Base-by-base conservation (phyloP, 1,140 invertebrate genomes). In the Chrysoperla carnea region DNA sequence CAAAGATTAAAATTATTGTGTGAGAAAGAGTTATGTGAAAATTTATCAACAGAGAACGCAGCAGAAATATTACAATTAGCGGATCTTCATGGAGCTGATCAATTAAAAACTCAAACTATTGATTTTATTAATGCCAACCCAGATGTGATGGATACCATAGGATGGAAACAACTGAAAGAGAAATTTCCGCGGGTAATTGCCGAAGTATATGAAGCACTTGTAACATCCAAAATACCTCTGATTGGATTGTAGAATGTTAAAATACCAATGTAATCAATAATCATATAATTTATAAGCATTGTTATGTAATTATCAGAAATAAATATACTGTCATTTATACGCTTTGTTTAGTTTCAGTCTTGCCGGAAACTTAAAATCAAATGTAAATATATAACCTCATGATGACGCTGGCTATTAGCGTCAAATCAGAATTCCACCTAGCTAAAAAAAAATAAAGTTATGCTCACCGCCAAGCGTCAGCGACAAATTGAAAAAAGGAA, bases 1-100 rank as follows among this genome's bases (percentile, higher is more conserved):
- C 93, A 97, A 59, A 78, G 93, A 70, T 74, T 97, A 62, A 97
- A 99, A 76, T 91, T 97, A 47, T 96, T 98, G 90, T 99, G 95
- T 67, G 95, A 99, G 65, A 93, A 98, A 67, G 88, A 93, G 37
- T 68, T 99, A 40, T 97, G 92, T 70, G 80, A 84, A 42, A 95
- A 86, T 66, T 70, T 99, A 48, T 87, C 84, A 23, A 87, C 94
- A 53, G 93, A 97, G 55, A 96, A 95, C 60, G 92, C 91, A 39
- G 93, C 93, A 36, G 93, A 98, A 60, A 93, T 92, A 48, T 74
- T 99, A 50, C 95, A 97, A 53, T 73, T 98, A 50, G 95, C 95
- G 40, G 95, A 99, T 75, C 75, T 98, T 51, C 93, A 99, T 61
- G 94, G 86, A 62, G 95, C 95, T 36, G 93, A 97, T 66, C 94